Evolutionary conservation across 1,140 invertebrate genomes (phyloP).

Genomic region (Ectropis grisescens): DNA sequence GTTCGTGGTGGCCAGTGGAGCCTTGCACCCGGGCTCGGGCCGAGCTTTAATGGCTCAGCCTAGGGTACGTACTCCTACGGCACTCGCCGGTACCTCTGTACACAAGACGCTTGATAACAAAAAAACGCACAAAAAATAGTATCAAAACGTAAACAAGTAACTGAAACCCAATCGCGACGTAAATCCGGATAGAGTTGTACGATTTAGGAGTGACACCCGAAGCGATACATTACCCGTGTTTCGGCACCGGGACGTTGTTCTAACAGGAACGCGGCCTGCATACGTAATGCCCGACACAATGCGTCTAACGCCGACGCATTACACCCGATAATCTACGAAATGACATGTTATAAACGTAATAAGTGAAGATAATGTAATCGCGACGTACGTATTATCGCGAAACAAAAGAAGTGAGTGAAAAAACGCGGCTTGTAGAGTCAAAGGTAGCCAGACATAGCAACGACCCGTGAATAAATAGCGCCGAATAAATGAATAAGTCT

Average conservation of each 20-base stretch:
- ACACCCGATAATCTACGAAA: slow-evolving; percentile 25
- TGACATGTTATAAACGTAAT: too few relatives aligned
- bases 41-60: slow-evolving; percentile 71
- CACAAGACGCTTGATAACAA: slow-evolving; percentile 10
- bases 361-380: slow-evolving; percentile 37
- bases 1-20: slow-evolving; percentile 68
- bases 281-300: slow-evolving; percentile 37
- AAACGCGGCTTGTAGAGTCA: too few relatives aligned
- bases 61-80: slow-evolving; percentile 70
- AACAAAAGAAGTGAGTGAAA: too few relatives aligned
- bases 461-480: slow-evolving; percentile 13
- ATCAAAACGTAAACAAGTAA: too few relatives aligned
- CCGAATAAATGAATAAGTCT: slow-evolving; percentile 27
- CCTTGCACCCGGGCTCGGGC: slow-evolving; percentile 67
- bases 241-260: slow-evolving; percentile 29
- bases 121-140: too few relatives aligned
- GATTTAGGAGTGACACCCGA: slow-evolving; percentile 9
- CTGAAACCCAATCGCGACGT: too few relatives aligned
- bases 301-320: slow-evolving; percentile 25
- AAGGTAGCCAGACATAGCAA: slow-evolving; percentile 2
- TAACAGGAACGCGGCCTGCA: slow-evolving; percentile 43
- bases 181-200: too few relatives aligned
- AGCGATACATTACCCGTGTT: slow-evolving; percentile 26
- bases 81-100: slow-evolving; percentile 2
- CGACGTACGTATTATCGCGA: slow-evolving; percentile 4